Percentiles rank a stretch among this genome's conserved stretches.
These are phyloP conservation scores for Neolamprologus sp. DNA, from an alignment of 2,113 vertebrate species.

Conservation along the genomic window DNA sequence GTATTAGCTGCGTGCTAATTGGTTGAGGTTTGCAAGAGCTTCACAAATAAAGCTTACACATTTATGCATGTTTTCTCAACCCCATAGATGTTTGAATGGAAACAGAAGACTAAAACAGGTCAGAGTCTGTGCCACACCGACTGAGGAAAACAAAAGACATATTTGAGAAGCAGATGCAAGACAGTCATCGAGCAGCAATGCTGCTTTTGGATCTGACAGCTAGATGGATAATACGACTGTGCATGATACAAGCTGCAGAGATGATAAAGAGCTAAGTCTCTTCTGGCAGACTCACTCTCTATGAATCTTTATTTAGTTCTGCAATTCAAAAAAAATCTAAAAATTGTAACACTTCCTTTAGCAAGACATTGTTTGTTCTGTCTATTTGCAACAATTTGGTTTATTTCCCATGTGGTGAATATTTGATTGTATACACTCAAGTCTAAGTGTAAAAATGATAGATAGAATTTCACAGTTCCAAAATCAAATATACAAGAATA, in stretches of 20 bases:
- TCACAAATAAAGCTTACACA: slow-evolving; percentile 4
- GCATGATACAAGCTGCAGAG: not conserved
- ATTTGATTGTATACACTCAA: not conserved
- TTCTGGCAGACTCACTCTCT: not conserved
- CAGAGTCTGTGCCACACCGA: not conserved
- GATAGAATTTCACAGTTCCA: not conserved
- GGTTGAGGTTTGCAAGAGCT: slow-evolving; percentile 65
- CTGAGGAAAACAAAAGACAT: not conserved
- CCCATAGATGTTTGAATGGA: slow-evolving; percentile 45
- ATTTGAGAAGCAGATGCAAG: not conserved
- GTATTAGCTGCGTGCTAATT: slow-evolving; percentile 71
- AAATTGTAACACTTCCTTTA: not conserved
- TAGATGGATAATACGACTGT: not conserved
- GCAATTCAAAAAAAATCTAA: not conserved
- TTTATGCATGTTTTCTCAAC: slow-evolving; percentile 33
- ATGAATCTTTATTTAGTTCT: not conserved
- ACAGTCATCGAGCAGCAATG: not conserved
- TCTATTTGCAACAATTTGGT: not conserved
- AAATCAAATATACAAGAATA: not conserved
- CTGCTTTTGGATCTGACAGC: not conserved
- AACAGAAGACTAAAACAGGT: not conserved
- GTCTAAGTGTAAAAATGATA: not conserved
- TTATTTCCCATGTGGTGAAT: not conserved
- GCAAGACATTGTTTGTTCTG: not conserved
- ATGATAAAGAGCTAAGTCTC: not conserved